Evolutionary conservation across 2,888 invertebrate species (phyloP), one percentile per base, ranked within the genome.

Genomic region (Tetanocera ferruginea): DNA sequence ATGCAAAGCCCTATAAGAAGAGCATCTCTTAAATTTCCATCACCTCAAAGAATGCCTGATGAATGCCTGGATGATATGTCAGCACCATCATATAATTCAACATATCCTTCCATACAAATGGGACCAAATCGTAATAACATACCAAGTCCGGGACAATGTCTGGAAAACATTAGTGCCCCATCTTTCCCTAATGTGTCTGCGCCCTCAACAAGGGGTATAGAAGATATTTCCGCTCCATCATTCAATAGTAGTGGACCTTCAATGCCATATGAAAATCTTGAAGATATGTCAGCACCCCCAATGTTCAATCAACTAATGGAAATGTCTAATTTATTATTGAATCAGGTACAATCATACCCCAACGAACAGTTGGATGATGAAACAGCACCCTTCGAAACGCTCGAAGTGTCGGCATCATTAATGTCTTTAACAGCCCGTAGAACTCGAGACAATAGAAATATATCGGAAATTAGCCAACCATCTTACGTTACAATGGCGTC

Each of bases 61-160:
- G 76, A 76, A n/a, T 43, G n/a, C 34, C 64, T 76, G 19, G 76
- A 76, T 19, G 76, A 76, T 28, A 25, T 67, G 23, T 14, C 57
- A n/a, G 43, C 31, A 66, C 51, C 74, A 25, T 34, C 51, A n/a
- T 62, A 28, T 28, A 23, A 14, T 25, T 34, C 57, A 17, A 34
- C 31, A 23, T 66, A 31, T 31, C 66, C 31, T 25, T 37, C 34
- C 5, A 31, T 66, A 37, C 31, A 37, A 66, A 66, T 34, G 34
- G 17, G 34, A n/a, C 14, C 66, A 66, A 64, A 28, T 64, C 8
- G 5, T 9, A 9, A 8, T 66, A 34, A 4, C 28, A 3, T 66
- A 11, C 66, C 17, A 17, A n/a, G 19, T 11, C 43, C 43, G 43
- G 43, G 57, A 3, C 28, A 34, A 17, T 37, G 19, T 14, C 0